Evolutionary conservation across 2,888 invertebrate genomes (phyloP), one percentile per base, ranked within the genome.

Genomic region (Chorisops tibialis): DNA sequence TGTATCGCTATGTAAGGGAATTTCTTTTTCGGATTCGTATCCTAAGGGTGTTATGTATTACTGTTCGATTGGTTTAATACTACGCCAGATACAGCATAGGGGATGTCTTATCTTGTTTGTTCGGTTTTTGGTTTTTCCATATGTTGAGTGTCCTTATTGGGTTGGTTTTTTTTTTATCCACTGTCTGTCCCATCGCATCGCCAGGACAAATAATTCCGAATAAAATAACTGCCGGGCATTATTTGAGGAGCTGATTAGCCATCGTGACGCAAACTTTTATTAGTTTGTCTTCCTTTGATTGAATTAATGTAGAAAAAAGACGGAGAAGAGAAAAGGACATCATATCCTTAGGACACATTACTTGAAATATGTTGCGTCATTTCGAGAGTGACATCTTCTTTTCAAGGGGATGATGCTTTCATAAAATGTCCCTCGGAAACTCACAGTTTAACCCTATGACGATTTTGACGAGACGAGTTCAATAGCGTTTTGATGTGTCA

Each of bases 1-100:
- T 50, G 49, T 35, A 50, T 48, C 48, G 48, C 22, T 48, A 48
- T 48, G 48, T 48, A 48, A 22, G 6, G 18, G n/a, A n/a, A 16
- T 5, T 50, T 30, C 16, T 30, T 50, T 4, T 35, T 35, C 11
- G 14, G 16, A 21, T 19, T 22, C 12, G 7, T 22, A 16, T 50
- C 49, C 49, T 30, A 16, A 21, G 49, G 49, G 49, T 50, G 49
- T 21, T 50, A 47, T 47, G 21, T 12, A n/a, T 45, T 45, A 11
- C 22, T 11, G 19, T 47, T 47, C 7, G 19, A 12, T n/a, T 21
- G 21, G 22, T 47, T 18, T 16, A 19, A 16, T 16, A 16, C 16
- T 11, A 16, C 7, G 43, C 9, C 11, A 18, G n/a, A 19, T 43
- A 18, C 9, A 19, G 11, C 9, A 16, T 16, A 30, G 30, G 30